Percentiles rank a stretch among this genome's conserved stretches.
These are phyloP conservation scores for Apis dorsata DNA, from an alignment of 1,140 invertebrate species.

Conservation along the genomic window DNA sequence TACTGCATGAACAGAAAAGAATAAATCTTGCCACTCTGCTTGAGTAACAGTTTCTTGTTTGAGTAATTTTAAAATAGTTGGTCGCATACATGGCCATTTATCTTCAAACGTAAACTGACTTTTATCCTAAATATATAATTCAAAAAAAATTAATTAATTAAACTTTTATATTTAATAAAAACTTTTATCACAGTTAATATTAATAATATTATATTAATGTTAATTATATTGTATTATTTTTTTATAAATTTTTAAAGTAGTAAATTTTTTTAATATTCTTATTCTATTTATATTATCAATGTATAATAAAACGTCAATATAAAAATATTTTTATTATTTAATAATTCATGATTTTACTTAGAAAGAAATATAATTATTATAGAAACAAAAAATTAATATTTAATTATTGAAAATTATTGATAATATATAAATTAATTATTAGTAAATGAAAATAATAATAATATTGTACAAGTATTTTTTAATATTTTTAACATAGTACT, in stretches of 20 bases:
- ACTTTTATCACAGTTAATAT: neutral
- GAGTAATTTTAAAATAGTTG: slow-evolving; percentile 94
- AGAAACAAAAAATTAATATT: neutral
- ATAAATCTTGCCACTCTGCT: slow-evolving; percentile 98
- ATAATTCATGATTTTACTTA: neutral
- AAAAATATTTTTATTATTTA: neutral
- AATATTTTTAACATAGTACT: neutral
- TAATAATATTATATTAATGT: neutral
- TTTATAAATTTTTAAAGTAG: neutral
- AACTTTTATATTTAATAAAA: neutral
- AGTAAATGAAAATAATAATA: neutral
- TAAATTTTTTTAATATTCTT: neutral
- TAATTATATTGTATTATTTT: neutral
- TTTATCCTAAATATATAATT: slow-evolving; percentile 66
- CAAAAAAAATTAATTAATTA: neutral
- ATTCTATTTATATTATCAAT: neutral
- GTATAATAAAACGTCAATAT: neutral
- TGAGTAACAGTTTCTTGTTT: slow-evolving; percentile 96
- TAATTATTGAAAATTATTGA: slow-evolving; percentile 4
- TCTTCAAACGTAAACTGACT: slow-evolving; percentile 91
- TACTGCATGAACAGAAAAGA: slow-evolving; percentile 96
- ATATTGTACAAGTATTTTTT: neutral
- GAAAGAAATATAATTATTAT: neutral
- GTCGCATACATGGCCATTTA: slow-evolving; percentile 96
- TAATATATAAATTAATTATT: slow-evolving; percentile 2